Percentiles rank a stretch among this genome's conserved stretches.
phyloP scores from a whole-genome alignment of 1,140 invertebrate genomes.

The Neocloeon triangulifer region DNA sequence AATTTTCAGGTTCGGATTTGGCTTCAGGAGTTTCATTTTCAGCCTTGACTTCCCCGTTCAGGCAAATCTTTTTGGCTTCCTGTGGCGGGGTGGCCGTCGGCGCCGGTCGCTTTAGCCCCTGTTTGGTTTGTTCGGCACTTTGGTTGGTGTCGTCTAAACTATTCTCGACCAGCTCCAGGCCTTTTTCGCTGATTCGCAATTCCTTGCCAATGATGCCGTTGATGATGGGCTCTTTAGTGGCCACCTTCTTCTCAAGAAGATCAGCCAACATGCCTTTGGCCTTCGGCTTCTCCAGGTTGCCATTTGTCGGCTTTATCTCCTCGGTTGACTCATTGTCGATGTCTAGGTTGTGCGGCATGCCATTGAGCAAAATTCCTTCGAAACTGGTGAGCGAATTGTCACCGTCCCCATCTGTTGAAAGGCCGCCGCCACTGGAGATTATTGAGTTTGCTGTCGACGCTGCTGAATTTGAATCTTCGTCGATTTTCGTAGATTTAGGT shows the following conservation, averaged over 20 bases:
- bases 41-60: too few relatives aligned
- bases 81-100: too few relatives aligned
- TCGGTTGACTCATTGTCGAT: constrained; percentile 20
- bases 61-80: too few relatives aligned
- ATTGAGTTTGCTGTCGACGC: constrained; percentile 2
- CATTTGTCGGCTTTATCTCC: too few relatives aligned
- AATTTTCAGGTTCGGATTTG: neutral
- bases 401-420: constrained; percentile 12
- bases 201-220: constrained; percentile 34
- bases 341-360: constrained; percentile 25
- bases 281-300: neutral
- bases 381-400: constrained; percentile 37
- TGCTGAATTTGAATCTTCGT: neutral
- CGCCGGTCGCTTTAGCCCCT: too few relatives aligned
- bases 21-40: neutral
- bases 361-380: constrained; percentile 33
- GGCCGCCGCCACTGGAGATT: constrained; percentile 8
- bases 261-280: constrained; percentile 30
- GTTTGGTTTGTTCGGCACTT: too few relatives aligned
- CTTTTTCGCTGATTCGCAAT: constrained; percentile 30
- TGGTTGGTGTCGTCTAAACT: constrained; percentile 11
- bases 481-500: neutral
- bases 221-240: constrained; percentile 28
- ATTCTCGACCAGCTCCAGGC: constrained; percentile 34
- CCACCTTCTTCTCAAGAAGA: constrained; percentile 37